These are phyloP conservation scores for Pentalonia nigronervosa DNA, from an alignment of 1,140 invertebrate genomes.

Conservation along the genomic window DNA sequence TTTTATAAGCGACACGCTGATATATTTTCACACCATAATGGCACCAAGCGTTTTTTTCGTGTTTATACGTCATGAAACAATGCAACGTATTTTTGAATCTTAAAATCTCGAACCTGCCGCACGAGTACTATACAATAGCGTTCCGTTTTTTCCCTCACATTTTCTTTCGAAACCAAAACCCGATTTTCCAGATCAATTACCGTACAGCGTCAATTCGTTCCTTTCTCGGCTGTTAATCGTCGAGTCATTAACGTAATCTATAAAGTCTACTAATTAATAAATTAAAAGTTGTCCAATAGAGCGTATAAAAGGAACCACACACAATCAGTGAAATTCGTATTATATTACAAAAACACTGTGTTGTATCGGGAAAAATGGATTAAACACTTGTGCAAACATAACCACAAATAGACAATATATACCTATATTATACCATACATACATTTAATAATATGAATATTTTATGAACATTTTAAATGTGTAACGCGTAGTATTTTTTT, in stretches of 20 bases:
- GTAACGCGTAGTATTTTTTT: background rate
- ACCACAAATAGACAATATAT: constrained; percentile 28
- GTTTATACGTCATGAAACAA: background rate
- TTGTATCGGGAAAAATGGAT: constrained; percentile 36
- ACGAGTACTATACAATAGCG: background rate
- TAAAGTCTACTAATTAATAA: background rate
- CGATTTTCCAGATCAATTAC: background rate
- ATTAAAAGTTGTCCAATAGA: background rate
- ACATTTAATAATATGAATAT: constrained; percentile 34
- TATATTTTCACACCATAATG: background rate
- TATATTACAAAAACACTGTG: constrained; percentile 47
- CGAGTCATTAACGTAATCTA: background rate
- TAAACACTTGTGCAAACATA: constrained; percentile 48
- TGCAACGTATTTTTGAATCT: background rate
- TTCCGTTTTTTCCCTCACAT: background rate
- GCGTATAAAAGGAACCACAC: constrained; percentile 23
- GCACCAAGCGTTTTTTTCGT: background rate
- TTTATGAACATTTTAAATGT: background rate
- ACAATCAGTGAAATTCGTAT: constrained; percentile 18
- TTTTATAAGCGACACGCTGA: background rate
- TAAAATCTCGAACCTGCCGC: background rate
- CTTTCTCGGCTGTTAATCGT: too few relatives aligned
- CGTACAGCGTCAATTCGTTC: background rate
- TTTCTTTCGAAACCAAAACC: background rate
- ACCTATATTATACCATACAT: background rate